Conservation (phyloP, 2,797 vertebrate genomes). For the Hyperoplus lanceolatus region DNA sequence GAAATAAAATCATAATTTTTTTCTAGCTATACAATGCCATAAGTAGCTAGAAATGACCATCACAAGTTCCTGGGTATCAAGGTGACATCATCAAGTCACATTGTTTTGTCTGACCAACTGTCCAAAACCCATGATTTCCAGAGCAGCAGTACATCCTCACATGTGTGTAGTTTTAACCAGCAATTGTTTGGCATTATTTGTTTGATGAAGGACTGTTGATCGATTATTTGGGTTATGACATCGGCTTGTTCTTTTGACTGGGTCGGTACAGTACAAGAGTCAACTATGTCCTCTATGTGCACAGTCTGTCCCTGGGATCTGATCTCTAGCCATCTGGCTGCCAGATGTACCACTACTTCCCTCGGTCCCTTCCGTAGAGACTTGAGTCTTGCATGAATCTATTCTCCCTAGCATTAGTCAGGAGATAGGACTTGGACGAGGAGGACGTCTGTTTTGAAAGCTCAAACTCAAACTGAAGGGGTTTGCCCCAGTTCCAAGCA, state of each 20-base stretch:
- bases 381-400: conserved; percentile 50
- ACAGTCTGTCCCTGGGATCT: conserved; percentile 57
- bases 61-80: neutral
- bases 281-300: conserved; percentile 60
- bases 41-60: neutral
- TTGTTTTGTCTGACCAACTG: neutral
- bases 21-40: neutral
- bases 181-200: neutral
- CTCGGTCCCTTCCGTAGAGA: conserved; percentile 58
- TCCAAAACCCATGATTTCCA: neutral
- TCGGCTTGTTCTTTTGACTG: neutral
- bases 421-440: conserved; percentile 41
- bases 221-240: neutral
- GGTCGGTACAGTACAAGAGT: conserved; percentile 35
- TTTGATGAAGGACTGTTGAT: neutral
- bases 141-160: neutral
- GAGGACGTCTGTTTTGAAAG: conserved; percentile 46
- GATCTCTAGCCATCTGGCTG: conserved; percentile 79
- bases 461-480: conserved; percentile 2
- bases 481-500: conserved; percentile 59
- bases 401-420: conserved; percentile 52
- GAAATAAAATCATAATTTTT: neutral
- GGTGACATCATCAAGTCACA: fast-evolving
- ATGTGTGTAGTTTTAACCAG: neutral
- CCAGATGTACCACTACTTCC: conserved; percentile 80